Evolutionary conservation across 2,888 invertebrate species (phyloP).

Genomic region (Epinotia ramella): DNA sequence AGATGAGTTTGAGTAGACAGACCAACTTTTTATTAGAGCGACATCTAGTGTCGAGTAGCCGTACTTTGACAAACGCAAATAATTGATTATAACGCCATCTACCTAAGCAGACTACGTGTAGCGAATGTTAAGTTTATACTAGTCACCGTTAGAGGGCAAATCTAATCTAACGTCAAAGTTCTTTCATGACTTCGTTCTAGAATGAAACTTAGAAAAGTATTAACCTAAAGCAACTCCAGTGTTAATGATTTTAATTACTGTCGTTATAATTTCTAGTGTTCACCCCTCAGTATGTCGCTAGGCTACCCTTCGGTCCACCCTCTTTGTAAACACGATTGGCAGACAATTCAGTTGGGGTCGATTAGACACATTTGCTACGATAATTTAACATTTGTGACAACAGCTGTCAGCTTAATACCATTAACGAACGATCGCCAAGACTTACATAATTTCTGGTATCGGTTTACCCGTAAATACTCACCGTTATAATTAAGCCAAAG

Average conservation of each 20-base stretch:
- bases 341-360: slow-evolving; percentile 49
- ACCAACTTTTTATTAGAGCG: slow-evolving; percentile 3
- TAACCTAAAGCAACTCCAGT: not conserved
- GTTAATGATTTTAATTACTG: slow-evolving; percentile 20
- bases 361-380: slow-evolving; percentile 55
- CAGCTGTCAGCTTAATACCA: slow-evolving; percentile 56
- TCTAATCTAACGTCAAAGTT: not conserved
- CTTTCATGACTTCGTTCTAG: not conserved
- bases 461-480: not conserved
- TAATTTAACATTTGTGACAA: slow-evolving; percentile 59
- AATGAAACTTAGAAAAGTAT: too few species aligned
- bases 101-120: not conserved
- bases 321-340: slow-evolving; percentile 42
- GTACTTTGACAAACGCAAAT: slow-evolving; percentile 1
- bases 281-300: slow-evolving; percentile 15
- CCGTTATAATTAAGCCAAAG: not conserved
- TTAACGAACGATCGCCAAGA: slow-evolving; percentile 54
- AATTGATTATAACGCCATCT: slow-evolving; percentile 32
- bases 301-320: slow-evolving; percentile 39
- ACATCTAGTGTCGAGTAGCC: slow-evolving; percentile 54
- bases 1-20: slow-evolving; percentile 12
- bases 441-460: slow-evolving; percentile 18
- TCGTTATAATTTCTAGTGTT: slow-evolving; percentile 16
- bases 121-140: not conserved
- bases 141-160: slow-evolving; percentile 29